These are phyloP conservation scores for Daktulosphaira vitifoliae DNA, from an alignment of 1,140 invertebrate species.

Conservation along the genomic window DNA sequence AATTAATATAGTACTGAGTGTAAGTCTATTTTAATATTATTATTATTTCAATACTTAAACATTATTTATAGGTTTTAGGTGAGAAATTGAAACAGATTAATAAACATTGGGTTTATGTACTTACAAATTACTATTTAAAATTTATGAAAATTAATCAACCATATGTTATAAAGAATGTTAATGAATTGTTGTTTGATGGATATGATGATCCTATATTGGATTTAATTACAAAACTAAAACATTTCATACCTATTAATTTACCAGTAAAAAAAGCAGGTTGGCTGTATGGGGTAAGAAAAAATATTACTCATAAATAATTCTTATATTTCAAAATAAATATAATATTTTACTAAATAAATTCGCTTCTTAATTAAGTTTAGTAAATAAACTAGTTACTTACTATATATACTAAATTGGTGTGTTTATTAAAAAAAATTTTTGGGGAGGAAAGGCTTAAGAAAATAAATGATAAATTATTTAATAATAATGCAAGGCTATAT, in stretches of 20 bases:
- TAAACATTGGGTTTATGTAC: constrained; percentile 1
- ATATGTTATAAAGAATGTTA: constrained; percentile 10
- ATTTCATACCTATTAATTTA: constrained; percentile 36
- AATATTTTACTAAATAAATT: too few relatives aligned
- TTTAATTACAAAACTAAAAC: not conserved
- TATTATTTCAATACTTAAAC: not conserved
- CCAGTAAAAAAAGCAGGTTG: constrained; percentile 37
- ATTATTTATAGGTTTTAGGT: not conserved
- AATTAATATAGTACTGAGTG: constrained; percentile 71
- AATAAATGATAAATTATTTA: too few relatives aligned
- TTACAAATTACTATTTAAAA: constrained; percentile 10
- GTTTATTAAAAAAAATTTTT: too few relatives aligned
- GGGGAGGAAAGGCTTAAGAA: too few relatives aligned
- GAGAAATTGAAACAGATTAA: constrained; percentile 10
- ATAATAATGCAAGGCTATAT: too few relatives aligned
- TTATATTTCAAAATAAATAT: too few relatives aligned
- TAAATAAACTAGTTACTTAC: too few relatives aligned
- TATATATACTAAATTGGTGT: too few relatives aligned
- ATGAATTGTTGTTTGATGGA: constrained; percentile 22
- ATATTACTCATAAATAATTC: too few relatives aligned
- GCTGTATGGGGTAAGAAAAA: constrained; percentile 35
- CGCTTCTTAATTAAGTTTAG: too few relatives aligned
- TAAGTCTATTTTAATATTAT: constrained; percentile 46
- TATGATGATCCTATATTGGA: constrained; percentile 26
- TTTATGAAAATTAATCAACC: not conserved